Evolutionary conservation across 1,140 invertebrate species (phyloP), one percentile per base, ranked within the genome.

Genomic region (Drosophila teissieri): DNA sequence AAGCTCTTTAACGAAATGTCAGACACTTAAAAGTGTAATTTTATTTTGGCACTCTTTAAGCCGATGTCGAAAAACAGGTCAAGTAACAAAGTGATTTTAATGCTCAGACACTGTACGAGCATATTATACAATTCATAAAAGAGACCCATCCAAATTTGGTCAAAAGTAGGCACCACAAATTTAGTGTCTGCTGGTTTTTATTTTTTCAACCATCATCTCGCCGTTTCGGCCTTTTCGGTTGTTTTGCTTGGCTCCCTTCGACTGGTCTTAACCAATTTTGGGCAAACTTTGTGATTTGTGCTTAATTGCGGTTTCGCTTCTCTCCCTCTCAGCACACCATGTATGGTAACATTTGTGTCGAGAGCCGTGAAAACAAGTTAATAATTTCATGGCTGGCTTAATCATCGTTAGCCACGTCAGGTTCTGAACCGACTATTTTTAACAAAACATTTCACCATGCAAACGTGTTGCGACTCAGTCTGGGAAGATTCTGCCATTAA

Each of bases 121-220:
- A 73, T 51, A 76, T 67, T 67, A 75, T 52, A 52, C 65, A 70
- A 78, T 68, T 76, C 56, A 78, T 78, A 63, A 78, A 78, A 57
- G 56, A 55, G 36, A 15, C 53, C 34, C 39, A 8, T n/a, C 75
- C 75, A 54, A 78, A 78, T 78, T 78, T 78, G 75, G 75, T 78
- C 65, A 78, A 78, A 78, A 78, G 75, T 78, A 78, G 74, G 74
- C 74, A 77, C 74, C 74, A 78, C 75, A 78, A 78, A 78, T 70
- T 78, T 72, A 42, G 54, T 52, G 44, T 40, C 51, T 56, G 67
- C 48, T 44, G 19, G n/a, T 51, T 65, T 67, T 64, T 27, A 31
- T 31, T 10, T 31, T 39, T 69, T 53, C 19, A 74, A 49, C 72
- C 61, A 76, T 57, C 61, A 58, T 76, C 15, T 49, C 19, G 44